These are phyloP conservation scores for Agelaius tricolor DNA, from an alignment of 2,113 vertebrate genomes.

Conservation along the genomic window DNA sequence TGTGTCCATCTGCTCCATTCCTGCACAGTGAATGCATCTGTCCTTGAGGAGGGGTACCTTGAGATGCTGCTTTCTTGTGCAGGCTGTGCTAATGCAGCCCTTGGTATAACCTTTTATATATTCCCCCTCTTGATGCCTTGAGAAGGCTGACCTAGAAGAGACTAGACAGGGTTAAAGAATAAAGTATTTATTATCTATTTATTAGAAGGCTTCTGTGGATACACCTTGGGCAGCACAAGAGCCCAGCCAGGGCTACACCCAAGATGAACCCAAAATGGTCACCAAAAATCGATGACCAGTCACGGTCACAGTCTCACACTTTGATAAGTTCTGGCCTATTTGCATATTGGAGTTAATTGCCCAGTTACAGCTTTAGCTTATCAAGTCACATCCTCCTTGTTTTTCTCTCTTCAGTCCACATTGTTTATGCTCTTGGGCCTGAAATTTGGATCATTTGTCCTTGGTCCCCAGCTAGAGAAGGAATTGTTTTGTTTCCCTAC, in stretches of 20 bases:
- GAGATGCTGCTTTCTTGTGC: neutral
- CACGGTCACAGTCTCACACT: neutral
- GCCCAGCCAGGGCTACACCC: neutral
- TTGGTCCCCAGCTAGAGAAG: neutral
- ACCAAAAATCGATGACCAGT: neutral
- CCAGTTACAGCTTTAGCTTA: neutral
- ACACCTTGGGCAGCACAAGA: neutral
- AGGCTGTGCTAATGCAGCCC: neutral
- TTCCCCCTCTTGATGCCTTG: neutral
- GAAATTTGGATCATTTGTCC: neutral
- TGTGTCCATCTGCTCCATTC: neutral
- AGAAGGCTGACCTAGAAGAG: neutral
- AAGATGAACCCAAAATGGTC: neutral
- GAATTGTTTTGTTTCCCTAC: neutral
- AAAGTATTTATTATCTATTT: neutral
- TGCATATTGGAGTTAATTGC: neutral
- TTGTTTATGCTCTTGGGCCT: neutral
- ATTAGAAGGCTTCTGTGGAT: neutral
- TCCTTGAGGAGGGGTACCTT: neutral
- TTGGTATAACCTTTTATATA: no score
- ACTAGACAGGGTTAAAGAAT: neutral
- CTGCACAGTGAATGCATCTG: neutral
- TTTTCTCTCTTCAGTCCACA: neutral
- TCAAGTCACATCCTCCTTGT: neutral
- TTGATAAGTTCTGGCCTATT: neutral